These are phyloP conservation scores for Habropoda laboriosa DNA, from an alignment of 1,140 invertebrate genomes.

Conservation along the genomic window DNA sequence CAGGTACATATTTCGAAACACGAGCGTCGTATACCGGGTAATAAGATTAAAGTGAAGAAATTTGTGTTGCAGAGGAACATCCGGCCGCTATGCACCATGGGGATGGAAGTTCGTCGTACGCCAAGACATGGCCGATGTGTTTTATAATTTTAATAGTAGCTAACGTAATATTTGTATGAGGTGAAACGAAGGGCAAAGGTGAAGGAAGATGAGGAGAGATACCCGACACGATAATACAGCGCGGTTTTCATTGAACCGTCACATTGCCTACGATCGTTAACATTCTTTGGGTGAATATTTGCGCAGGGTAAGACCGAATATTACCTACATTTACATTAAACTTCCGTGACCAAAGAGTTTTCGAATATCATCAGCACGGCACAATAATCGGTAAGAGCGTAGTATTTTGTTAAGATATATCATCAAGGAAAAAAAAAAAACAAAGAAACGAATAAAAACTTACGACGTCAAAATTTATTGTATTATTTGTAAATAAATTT, in stretches of 20 bases:
- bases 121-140: slow-evolving; percentile 58
- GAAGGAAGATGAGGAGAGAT: not conserved
- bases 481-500: slow-evolving; percentile 78
- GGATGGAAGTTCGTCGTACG: slow-evolving; percentile 72
- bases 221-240: slow-evolving; percentile 36
- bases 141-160: slow-evolving; percentile 73
- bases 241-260: slow-evolving; percentile 32
- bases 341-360: slow-evolving; percentile 74
- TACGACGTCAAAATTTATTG: slow-evolving; percentile 69
- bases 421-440: too few relatives aligned
- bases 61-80: slow-evolving; percentile 80
- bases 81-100: slow-evolving; percentile 82
- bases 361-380: slow-evolving; percentile 72
- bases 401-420: slow-evolving; percentile 78
- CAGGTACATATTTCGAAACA: too few relatives aligned
- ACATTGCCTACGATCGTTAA: slow-evolving; percentile 55
- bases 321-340: slow-evolving; percentile 69
- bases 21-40: too few relatives aligned
- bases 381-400: slow-evolving; percentile 74
- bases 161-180: slow-evolving; percentile 73
- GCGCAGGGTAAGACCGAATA: slow-evolving; percentile 73
- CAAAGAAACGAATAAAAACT: slow-evolving; percentile 65
- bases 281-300: slow-evolving; percentile 65
- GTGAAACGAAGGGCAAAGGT: slow-evolving; percentile 3
- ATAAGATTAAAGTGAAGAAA: too few relatives aligned